These are phyloP conservation scores for Sylvicola fuscatus DNA, from an alignment of 2,888 invertebrate genomes.

Conservation along the genomic window DNA sequence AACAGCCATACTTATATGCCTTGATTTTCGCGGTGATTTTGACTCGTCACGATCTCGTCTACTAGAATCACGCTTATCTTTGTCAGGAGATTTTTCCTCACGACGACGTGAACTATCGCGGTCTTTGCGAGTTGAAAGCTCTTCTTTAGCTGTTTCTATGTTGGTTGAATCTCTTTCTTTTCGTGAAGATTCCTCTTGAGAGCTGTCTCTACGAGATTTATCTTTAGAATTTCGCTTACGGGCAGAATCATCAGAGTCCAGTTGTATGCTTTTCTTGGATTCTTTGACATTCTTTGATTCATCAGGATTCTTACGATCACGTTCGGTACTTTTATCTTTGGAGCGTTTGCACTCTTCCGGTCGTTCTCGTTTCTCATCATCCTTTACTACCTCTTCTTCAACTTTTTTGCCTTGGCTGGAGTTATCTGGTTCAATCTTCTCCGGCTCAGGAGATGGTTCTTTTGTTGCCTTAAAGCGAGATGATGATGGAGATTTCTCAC, in stretches of 20 bases:
- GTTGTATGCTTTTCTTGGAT: too few relatives aligned
- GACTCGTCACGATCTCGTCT: too few relatives aligned
- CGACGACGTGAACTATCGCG: too few relatives aligned
- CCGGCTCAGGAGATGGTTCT: background rate
- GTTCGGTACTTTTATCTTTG: constrained; percentile 2
- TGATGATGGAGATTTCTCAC: background rate
- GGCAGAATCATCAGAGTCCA: background rate
- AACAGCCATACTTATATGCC: background rate
- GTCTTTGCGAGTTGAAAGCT: too few relatives aligned
- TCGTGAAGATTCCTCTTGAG: constrained; percentile 6
- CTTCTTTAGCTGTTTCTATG: constrained; percentile 7
- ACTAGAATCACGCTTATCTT: too few relatives aligned
- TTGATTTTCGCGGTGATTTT: background rate
- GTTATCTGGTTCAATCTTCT: background rate
- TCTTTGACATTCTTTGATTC: constrained; percentile 2
- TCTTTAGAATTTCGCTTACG: background rate
- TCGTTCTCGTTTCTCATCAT: constrained; percentile 7
- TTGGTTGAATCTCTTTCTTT: constrained; percentile 6
- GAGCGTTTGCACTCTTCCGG: constrained; percentile 10
- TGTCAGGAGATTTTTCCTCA: too few relatives aligned
- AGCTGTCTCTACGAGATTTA: constrained; percentile 2
- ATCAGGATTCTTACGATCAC: constrained; percentile 2
- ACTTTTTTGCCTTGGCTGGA: constrained; percentile 27
- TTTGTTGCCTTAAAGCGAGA: background rate
- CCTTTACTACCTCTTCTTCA: constrained; percentile 31